phyloP scores from a whole-genome alignment of 2,113 vertebrate genomes.

The Fukomys damarensis region DNA sequence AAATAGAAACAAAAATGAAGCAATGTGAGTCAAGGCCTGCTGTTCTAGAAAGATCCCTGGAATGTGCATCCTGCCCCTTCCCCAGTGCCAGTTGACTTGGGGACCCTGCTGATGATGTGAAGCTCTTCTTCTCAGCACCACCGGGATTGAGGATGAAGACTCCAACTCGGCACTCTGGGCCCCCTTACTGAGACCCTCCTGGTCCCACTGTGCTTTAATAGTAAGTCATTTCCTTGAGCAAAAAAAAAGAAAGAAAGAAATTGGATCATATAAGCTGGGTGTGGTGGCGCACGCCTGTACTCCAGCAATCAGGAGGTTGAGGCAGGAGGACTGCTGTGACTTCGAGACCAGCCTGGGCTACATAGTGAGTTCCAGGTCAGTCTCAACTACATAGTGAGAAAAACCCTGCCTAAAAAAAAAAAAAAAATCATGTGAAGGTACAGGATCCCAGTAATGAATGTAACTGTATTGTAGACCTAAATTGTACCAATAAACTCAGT shows the following conservation, averaged over 20 bases:
- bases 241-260: too few relatives aligned
- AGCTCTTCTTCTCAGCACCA: neutral
- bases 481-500: too few relatives aligned
- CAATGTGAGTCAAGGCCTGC: slow-evolving; percentile 7
- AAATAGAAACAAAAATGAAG: neutral
- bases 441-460: too few relatives aligned
- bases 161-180: rapidly evolving
- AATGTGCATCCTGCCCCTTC: neutral
- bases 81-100: neutral
- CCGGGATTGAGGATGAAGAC: neutral
- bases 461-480: too few relatives aligned
- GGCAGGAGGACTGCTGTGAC: neutral
- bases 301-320: neutral
- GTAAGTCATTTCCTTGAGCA: slow-evolving; percentile 64
- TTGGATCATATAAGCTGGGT: neutral
- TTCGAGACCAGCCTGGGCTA: neutral
- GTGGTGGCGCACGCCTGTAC: rapidly evolving
- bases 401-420: too few relatives aligned
- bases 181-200: neutral
- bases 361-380: too few relatives aligned
- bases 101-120: slow-evolving; percentile 38
- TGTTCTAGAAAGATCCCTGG: slow-evolving; percentile 10
- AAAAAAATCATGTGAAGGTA: too few relatives aligned
- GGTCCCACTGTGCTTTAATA: neutral
- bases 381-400: too few relatives aligned